These are phyloP conservation scores for Globicephala melas DNA, from an alignment of 2,113 vertebrate genomes.

Conservation along the genomic window DNA sequence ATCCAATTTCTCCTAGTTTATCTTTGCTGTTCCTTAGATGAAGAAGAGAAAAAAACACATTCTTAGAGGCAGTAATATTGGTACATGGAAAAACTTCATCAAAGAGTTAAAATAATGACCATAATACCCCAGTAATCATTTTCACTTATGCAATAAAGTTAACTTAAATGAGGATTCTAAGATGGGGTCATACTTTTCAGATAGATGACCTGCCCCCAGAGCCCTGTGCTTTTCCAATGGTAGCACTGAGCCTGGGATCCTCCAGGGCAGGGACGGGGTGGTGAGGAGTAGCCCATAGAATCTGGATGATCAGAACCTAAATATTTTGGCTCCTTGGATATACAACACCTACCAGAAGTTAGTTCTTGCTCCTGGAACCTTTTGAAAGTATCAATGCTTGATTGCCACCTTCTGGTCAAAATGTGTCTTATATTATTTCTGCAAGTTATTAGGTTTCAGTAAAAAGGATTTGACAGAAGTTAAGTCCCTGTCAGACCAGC, in stretches of 20 bases:
- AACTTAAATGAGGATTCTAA: not conserved
- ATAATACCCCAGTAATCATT: not conserved
- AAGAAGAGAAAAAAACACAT: not conserved
- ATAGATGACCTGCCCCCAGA: not conserved
- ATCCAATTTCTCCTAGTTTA: not conserved
- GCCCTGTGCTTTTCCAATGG: not conserved
- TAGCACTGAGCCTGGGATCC: not conserved
- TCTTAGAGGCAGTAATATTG: not conserved
- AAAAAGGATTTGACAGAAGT: not conserved
- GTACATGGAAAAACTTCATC: not conserved
- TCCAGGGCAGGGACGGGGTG: no score
- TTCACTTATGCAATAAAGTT: not conserved
- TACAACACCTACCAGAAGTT: not conserved
- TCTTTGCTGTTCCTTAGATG: not conserved
- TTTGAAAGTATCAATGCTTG: constrained; percentile 2
- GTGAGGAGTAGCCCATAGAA: not conserved
- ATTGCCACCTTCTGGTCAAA: constrained; percentile 63
- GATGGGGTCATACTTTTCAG: not conserved
- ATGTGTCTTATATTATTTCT: not conserved
- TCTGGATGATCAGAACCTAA: not conserved
- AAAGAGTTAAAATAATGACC: not conserved
- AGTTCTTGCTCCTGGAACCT: not conserved
- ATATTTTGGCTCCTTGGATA: not conserved
- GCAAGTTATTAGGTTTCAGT: not conserved
- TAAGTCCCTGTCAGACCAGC: not conserved